Base-by-base conservation (phyloP, 2,888 invertebrate genomes). In the Acanthacorydalis orientalis region DNA sequence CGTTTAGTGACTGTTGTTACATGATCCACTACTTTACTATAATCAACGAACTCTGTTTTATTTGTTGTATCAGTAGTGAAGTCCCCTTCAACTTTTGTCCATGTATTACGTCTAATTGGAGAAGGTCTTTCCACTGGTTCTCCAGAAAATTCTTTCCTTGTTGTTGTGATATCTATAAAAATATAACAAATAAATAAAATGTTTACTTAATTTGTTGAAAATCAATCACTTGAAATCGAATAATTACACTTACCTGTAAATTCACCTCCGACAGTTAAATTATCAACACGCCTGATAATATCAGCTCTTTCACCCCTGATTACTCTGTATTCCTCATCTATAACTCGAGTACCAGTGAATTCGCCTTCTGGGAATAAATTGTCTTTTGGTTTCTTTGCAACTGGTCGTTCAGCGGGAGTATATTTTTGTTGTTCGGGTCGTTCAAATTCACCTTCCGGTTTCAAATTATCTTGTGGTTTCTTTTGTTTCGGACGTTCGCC, bases 51-150 rank as follows among this genome's bases (percentile, higher is more conserved):
- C 63, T 83, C 81, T 1, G 76, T 71, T 60, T 74, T 70, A 45
- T 68, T 73, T 14, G 83, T 83, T 4, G 83, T 83, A 55, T 80
- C 80, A 39, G 77, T 76, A 40, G 64, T 72, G 64, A 83, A 77
- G 48, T 83, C 83, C 32, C 83, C 83, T 64, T 82, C 83, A 41
- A 82, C 67, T 62, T 84, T 84, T 0, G 84, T 84, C 72, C 78
- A 84, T 1, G 84, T 85, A 57, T 83, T 82, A 47, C 83, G 73
- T 54, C 84, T 69, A 43, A 81, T 75, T 49, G 79, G 75, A 58
- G 70, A 75, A 40, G 78, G 72, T 56, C 78, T 70, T 59, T 80
- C 78, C 6, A 73, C 70, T 53, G 74, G 69, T 61, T 77, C 74
- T n/a, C 78, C 75, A 52, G 80, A 80, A 61, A 77, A 84, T 59